These are phyloP conservation scores for Megalonaias nervosa DNA, from an alignment of 1,140 invertebrate genomes.

Conservation along the genomic window DNA sequence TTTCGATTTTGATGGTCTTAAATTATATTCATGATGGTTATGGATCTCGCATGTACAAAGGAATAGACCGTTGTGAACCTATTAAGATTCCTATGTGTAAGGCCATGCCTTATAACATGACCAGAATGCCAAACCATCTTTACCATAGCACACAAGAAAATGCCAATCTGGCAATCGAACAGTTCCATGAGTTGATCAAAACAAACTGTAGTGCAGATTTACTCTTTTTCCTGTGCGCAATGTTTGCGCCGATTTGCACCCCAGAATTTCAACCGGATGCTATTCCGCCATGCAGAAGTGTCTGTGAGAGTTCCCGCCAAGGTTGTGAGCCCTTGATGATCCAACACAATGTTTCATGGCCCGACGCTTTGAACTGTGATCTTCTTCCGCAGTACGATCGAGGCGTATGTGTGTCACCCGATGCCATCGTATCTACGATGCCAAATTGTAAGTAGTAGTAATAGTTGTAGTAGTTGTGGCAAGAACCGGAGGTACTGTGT, in stretches of 20 bases:
- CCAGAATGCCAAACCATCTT: conserved; percentile 68
- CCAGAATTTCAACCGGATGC: conserved; percentile 57
- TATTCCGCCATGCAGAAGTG: conserved; percentile 65
- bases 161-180: conserved; percentile 64
- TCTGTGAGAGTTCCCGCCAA: conserved; percentile 56
- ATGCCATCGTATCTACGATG: conserved; percentile 59
- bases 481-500: too few relatives aligned
- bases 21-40: too few relatives aligned
- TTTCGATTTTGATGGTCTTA: too few relatives aligned
- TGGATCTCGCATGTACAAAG: conserved; percentile 6
- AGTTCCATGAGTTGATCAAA: conserved; percentile 59
- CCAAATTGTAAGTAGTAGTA: conserved; percentile 21
- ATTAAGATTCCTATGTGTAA: conserved; percentile 66
- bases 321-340: conserved; percentile 66
- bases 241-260: conserved; percentile 67
- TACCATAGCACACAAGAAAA: conserved; percentile 69
- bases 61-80: conserved; percentile 63
- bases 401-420: conserved; percentile 65
- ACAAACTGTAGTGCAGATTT: conserved; percentile 63
- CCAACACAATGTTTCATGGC: conserved; percentile 65
- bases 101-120: conserved; percentile 69
- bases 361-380: conserved; percentile 57
- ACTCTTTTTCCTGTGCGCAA: conserved; percentile 66
- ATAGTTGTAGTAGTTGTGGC: too few relatives aligned
- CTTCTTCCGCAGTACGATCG: conserved; percentile 61